These are phyloP conservation scores for Amphiprion ocellaris DNA, from an alignment of 2,113 vertebrate species.

Conservation along the genomic window DNA sequence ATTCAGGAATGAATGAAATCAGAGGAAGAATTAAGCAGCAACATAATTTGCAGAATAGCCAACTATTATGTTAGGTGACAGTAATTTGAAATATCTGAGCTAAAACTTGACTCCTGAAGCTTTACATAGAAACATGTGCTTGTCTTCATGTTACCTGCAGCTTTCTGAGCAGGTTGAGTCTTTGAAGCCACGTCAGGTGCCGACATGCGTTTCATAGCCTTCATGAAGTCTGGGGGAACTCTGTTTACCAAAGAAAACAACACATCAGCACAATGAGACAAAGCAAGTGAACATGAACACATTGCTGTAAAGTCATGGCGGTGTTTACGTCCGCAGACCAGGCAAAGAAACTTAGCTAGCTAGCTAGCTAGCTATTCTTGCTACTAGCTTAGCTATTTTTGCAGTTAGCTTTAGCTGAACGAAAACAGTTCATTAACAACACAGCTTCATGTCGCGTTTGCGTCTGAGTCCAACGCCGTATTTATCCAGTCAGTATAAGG, in stretches of 20 bases:
- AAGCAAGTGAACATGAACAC: background rate
- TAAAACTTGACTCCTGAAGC: background rate
- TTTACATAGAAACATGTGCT: background rate
- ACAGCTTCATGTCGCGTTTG: background rate
- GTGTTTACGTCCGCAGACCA: background rate
- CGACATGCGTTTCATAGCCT: slow-evolving; percentile 46
- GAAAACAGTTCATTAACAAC: background rate
- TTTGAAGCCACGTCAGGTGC: background rate
- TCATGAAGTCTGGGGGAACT: slow-evolving; percentile 43
- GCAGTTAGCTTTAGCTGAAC: too few species aligned
- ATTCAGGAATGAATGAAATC: too few species aligned
- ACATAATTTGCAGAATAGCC: too few species aligned
- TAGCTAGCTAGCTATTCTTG: background rate
- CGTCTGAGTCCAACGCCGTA: background rate
- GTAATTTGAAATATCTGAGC: too few species aligned
- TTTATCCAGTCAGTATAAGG: background rate
- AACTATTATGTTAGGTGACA: too few species aligned
- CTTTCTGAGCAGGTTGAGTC: background rate
- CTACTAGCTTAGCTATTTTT: background rate
- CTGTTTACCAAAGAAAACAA: slow-evolving; percentile 18
- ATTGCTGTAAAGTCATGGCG: background rate
- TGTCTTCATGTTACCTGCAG: slow-evolving; percentile 23
- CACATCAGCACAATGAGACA: background rate
- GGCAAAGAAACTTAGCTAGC: too few species aligned
- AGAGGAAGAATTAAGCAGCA: too few species aligned